Conservation (phyloP, 2,888 invertebrate genomes). For the Heteromurus nitidus region DNA sequence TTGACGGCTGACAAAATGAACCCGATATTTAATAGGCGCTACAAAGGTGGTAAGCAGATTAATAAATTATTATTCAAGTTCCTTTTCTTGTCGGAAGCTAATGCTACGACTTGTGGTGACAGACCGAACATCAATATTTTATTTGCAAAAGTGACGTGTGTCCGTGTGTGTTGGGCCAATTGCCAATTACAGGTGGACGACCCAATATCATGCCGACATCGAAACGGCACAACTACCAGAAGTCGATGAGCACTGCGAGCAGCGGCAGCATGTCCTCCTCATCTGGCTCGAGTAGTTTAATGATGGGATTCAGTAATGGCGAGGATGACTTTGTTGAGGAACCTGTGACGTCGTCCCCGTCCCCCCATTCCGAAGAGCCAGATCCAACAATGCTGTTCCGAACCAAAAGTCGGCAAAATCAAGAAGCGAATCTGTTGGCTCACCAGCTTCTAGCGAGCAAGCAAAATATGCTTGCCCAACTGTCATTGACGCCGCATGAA, state of each 20-base stretch:
- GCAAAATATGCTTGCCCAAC: conserved; percentile 70
- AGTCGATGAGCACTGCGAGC: neutral
- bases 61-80: no score
- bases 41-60: conserved; percentile 40
- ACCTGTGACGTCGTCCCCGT: no score
- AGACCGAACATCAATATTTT: no score
- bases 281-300: neutral
- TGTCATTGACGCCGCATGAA: conserved; percentile 65
- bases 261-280: neutral
- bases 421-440: conserved; percentile 26
- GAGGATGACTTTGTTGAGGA: conserved; percentile 1
- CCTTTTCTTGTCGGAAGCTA: no score
- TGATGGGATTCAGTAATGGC: neutral
- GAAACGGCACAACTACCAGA: conserved; percentile 33
- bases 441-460: conserved; percentile 66
- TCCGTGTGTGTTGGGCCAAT: no score
- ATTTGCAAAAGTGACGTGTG: no score
- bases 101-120: no score
- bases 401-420: neutral
- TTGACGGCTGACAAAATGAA: no score
- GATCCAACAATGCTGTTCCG: neutral
- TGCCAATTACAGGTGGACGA: conserved; percentile 27
- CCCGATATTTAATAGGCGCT: conserved; percentile 41
- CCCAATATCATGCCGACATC: conserved; percentile 52
- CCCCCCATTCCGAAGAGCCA: neutral